Conservation (phyloP, 2,888 invertebrate genomes). For the Chelonus formosanus region DNA sequence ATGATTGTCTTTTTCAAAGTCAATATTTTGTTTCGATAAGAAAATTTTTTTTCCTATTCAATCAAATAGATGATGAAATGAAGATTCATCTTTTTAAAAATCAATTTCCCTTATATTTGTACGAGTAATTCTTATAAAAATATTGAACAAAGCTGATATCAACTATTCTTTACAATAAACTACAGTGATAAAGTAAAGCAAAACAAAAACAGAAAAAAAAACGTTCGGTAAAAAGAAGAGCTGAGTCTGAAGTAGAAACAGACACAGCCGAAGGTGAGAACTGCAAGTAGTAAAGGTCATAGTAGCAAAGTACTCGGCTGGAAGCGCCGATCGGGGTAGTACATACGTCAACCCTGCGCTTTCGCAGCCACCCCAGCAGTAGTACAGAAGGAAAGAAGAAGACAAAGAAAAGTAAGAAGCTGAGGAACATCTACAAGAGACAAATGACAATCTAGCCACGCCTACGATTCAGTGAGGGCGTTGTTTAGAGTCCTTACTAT, state of each 20-base stretch:
- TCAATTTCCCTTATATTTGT: too few relatives aligned
- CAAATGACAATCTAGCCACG: constrained; percentile 40
- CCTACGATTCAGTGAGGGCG: constrained; percentile 50
- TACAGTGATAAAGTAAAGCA: too few relatives aligned
- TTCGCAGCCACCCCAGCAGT: constrained; percentile 11
- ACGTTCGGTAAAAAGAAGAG: neutral
- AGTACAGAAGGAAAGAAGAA: constrained; percentile 38
- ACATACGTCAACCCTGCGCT: constrained; percentile 42
- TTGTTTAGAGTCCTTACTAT: constrained; percentile 37
- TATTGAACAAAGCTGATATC: too few relatives aligned
- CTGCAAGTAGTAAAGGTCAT: constrained; percentile 33
- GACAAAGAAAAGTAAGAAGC: constrained; percentile 31
- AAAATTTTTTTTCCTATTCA: too few relatives aligned
- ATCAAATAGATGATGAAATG: too few relatives aligned
- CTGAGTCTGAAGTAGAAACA: neutral
- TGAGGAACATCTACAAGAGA: constrained; percentile 37
- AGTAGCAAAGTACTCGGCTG: constrained; percentile 43
- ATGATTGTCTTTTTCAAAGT: too few relatives aligned
- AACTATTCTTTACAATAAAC: too few relatives aligned
- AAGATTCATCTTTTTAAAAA: too few relatives aligned
- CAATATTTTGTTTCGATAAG: too few relatives aligned
- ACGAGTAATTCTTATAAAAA: too few relatives aligned
- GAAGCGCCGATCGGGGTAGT: constrained; percentile 39
- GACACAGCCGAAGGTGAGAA: constrained; percentile 21
- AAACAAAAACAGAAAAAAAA: neutral